These are phyloP conservation scores for Sebastes itinus DNA, from an alignment of 2,797 vertebrate species.

Conservation along the genomic window DNA sequence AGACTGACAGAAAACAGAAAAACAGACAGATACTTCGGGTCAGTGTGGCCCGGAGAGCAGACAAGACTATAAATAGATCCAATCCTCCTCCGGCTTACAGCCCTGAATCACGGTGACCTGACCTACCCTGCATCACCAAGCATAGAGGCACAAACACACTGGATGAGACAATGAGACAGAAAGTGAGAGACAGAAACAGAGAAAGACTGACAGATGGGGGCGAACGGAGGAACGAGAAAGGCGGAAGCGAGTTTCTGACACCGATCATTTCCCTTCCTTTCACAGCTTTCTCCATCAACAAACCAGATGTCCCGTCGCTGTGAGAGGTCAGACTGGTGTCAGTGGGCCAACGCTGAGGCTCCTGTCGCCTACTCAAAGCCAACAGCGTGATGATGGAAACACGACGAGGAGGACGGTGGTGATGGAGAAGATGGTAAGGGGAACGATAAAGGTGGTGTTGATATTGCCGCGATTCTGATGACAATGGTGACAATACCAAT, in stretches of 20 bases:
- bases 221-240: slow-evolving; percentile 1
- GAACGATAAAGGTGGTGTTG: background rate
- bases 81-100: slow-evolving; percentile 74
- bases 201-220: slow-evolving; percentile 32
- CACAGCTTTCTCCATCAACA: slow-evolving; percentile 14
- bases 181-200: slow-evolving; percentile 19
- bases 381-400: background rate
- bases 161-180: slow-evolving; percentile 30
- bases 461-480: background rate
- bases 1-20: slow-evolving; percentile 41
- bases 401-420: background rate
- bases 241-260: background rate
- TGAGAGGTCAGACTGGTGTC: slow-evolving; percentile 47
- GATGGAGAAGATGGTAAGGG: background rate
- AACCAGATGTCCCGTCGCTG: background rate
- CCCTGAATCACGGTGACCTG: slow-evolving; percentile 65
- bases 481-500: no score
- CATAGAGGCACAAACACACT: slow-evolving; percentile 34
- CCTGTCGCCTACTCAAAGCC: background rate
- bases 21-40: slow-evolving; percentile 60
- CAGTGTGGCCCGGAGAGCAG: slow-evolving; percentile 65
- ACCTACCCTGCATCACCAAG: slow-evolving; percentile 38
- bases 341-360: slow-evolving; percentile 20
- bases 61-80: slow-evolving; percentile 74
- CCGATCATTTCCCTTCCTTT: slow-evolving; percentile 1